Conservation (phyloP, 2,888 invertebrate genomes). For the Octodonta nipae region DNA sequence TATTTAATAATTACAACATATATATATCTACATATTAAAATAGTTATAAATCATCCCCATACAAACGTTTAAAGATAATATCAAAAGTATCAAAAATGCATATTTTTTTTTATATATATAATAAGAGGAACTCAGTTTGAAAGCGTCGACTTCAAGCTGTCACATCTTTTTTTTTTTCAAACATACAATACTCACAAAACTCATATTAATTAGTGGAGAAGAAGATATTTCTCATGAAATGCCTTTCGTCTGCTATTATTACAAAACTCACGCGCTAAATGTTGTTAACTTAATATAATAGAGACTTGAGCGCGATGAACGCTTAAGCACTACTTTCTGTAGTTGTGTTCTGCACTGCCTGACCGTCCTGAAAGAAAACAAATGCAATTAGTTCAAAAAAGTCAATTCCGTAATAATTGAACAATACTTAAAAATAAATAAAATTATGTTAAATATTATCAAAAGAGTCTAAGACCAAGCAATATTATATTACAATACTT, state of each 20-base stretch:
- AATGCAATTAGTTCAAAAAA: conserved; percentile 7
- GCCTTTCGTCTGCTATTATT: conserved; percentile 35
- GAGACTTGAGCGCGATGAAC: conserved; percentile 22
- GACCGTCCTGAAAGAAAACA: conserved; percentile 38
- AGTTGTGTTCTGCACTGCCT: conserved; percentile 46
- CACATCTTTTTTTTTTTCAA: too few relatives aligned
- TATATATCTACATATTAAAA: conserved; percentile 14
- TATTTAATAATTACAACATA: conserved; percentile 11
- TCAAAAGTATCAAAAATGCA: conserved; percentile 33
- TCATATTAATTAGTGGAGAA: conserved; percentile 7
- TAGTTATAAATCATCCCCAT: conserved; percentile 22
- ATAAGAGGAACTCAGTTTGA: conserved; percentile 19
- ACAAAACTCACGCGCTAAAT: conserved; percentile 36
- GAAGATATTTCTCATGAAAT: conserved; percentile 32
- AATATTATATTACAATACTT: too few relatives aligned
- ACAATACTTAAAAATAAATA: too few relatives aligned
- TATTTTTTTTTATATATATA: too few relatives aligned
- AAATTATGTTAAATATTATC: too few relatives aligned
- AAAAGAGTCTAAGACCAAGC: too few relatives aligned
- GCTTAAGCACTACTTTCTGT: conserved; percentile 48
- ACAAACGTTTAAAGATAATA: conserved; percentile 29
- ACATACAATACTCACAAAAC: too few relatives aligned
- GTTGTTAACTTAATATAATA: conserved; percentile 23
- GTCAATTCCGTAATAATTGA: too few relatives aligned
- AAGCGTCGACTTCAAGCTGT: conserved; percentile 19